A percentile compares a stretch with the other conserved stretches of the same genome.
Conservation (phyloP, 2,113 vertebrate genomes). For the Gymnarchus niloticus region DNA sequence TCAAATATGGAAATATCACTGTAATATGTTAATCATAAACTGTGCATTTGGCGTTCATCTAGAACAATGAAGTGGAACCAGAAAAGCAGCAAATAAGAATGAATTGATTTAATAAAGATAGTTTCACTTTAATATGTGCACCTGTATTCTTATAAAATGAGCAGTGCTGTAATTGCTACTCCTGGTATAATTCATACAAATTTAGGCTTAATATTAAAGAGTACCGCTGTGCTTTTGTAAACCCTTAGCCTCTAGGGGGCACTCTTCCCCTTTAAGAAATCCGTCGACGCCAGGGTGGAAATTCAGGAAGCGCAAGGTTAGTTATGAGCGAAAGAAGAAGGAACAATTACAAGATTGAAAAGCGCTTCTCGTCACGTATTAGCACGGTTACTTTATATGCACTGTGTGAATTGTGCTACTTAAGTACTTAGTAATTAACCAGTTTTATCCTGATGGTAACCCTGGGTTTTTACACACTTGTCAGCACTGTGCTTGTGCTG, state of each 20-base stretch:
- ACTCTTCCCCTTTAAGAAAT: background rate
- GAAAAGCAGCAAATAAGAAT: background rate
- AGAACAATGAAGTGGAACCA: background rate
- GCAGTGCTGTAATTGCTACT: background rate
- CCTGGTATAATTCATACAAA: background rate
- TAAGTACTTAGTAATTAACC: background rate
- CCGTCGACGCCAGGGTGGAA: background rate
- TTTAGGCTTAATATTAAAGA: background rate
- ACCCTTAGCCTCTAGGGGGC: constrained; percentile 5
- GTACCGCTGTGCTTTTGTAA: background rate
- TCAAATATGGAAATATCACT: background rate
- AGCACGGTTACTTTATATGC: background rate
- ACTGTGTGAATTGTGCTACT: background rate
- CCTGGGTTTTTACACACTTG: background rate
- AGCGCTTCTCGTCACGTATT: background rate
- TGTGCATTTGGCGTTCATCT: too few relatives aligned
- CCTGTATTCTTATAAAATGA: background rate
- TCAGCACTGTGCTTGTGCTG: too few relatives aligned
- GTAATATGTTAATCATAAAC: background rate
- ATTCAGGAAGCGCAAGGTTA: background rate
- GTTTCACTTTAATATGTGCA: background rate
- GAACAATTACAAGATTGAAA: too few relatives aligned
- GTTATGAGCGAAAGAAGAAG: background rate
- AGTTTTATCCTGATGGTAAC: background rate
- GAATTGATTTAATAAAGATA: background rate